A percentile compares a stretch with the other conserved stretches of the same genome.
Conservation (phyloP, 2,797 vertebrate species). For the Cottoperca gobio region DNA sequence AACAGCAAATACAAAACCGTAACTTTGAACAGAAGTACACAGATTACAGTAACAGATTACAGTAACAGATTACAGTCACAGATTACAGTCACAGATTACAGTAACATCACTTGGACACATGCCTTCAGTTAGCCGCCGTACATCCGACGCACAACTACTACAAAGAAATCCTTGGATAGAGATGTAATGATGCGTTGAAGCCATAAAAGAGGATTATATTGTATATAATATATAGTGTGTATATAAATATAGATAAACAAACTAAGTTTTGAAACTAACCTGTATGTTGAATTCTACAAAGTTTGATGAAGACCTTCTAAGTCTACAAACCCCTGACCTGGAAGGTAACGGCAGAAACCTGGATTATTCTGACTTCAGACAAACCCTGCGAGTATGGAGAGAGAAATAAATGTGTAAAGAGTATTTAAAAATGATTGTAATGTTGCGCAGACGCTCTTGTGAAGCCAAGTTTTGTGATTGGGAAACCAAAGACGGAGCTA, state of each 20-base stretch:
- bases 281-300: conserved; percentile 20
- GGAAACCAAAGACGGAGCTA: conserved; percentile 69
- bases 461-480: conserved; percentile 27
- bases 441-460: conserved; percentile 34
- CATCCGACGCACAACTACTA: conserved; percentile 67
- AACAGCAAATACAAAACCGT: neutral
- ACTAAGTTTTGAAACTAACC: conserved; percentile 26
- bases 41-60: neutral
- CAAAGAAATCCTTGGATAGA: conserved; percentile 15
- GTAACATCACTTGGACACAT: conserved; percentile 3
- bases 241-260: conserved; percentile 20
- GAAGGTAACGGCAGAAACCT: conserved; percentile 4
- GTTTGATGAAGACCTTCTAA: conserved; percentile 30
- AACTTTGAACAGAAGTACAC: neutral
- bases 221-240: conserved; percentile 37
- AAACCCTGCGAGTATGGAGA: neutral
- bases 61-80: too few relatives aligned
- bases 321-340: conserved; percentile 10
- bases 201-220: conserved; percentile 48
- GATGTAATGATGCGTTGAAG: conserved; percentile 40
- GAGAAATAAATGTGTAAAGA: neutral
- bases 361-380: conserved; percentile 14
- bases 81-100: neutral
- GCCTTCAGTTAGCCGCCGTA: conserved; percentile 62
- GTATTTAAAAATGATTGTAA: conserved; percentile 16